A percentile compares a stretch with the other conserved stretches of the same genome.
Evolutionary conservation across 2,888 invertebrate species (phyloP).

Genomic region (Nephrotoma guestfalica): DNA sequence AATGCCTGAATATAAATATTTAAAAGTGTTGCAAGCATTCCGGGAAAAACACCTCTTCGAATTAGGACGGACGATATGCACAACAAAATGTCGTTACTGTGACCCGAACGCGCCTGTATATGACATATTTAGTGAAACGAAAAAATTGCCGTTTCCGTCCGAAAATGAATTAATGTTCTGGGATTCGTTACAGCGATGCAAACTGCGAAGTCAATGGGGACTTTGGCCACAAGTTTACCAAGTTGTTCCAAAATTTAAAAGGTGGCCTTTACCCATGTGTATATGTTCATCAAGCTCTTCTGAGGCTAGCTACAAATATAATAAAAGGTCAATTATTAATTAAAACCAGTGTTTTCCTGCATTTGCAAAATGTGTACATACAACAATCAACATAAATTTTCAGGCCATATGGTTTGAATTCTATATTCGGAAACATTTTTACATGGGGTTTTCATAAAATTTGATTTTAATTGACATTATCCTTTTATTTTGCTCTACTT

Average conservation of each 20-base stretch:
- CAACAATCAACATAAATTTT: background rate
- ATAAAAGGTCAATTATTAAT: background rate
- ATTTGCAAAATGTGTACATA: background rate
- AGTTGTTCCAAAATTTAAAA: background rate
- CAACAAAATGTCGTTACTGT: background rate
- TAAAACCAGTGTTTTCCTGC: background rate
- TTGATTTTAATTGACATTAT: background rate
- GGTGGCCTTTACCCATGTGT: background rate
- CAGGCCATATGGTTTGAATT: background rate
- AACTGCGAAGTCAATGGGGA: background rate
- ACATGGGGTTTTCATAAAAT: background rate
- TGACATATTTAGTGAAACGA: background rate
- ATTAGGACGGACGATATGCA: background rate
- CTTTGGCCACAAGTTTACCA: conserved; percentile 4
- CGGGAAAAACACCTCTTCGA: background rate
- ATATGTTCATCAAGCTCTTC: background rate
- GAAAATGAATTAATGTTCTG: background rate
- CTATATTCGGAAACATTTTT: background rate
- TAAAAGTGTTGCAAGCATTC: background rate
- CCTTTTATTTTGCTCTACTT: background rate
- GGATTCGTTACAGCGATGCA: background rate
- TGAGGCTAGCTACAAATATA: background rate
- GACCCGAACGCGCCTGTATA: background rate
- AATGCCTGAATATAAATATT: background rate
- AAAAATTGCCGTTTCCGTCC: background rate